Evolutionary conservation across 2,888 invertebrate genomes (phyloP).

Genomic region (Tipula confusa): DNA sequence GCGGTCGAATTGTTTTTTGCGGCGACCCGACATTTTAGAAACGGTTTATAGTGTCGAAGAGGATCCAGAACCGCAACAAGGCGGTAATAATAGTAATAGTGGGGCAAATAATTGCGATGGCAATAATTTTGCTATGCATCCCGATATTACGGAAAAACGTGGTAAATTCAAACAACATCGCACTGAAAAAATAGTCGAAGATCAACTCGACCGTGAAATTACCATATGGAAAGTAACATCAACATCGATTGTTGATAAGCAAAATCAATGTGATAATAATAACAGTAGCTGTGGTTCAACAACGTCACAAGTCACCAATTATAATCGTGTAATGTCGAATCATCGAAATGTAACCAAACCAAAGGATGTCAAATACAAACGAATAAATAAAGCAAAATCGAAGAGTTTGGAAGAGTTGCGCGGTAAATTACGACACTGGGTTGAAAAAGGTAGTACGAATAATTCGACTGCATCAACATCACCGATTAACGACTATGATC

Average conservation of each 20-base stretch:
- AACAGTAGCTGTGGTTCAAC: slow-evolving; percentile 34
- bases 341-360: slow-evolving; percentile 86
- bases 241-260: slow-evolving; percentile 34
- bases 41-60: slow-evolving; percentile 85
- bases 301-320: slow-evolving; percentile 63
- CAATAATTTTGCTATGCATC: slow-evolving; percentile 43
- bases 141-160: slow-evolving; percentile 55
- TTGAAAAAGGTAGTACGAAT: slow-evolving; percentile 62
- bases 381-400: slow-evolving; percentile 86
- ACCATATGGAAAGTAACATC: slow-evolving; percentile 34
- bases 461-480: not conserved
- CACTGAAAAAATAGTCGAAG: slow-evolving; percentile 47
- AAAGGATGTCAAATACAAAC: slow-evolving; percentile 85
- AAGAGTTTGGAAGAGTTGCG: slow-evolving; percentile 80
- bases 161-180: slow-evolving; percentile 50
- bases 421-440: slow-evolving; percentile 79
- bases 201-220: slow-evolving; percentile 45
- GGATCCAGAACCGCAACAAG: slow-evolving; percentile 59
- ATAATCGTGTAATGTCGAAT: slow-evolving; percentile 85
- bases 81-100: slow-evolving; percentile 48
- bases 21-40: slow-evolving; percentile 75
- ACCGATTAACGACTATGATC: not conserved
- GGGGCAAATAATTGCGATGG: slow-evolving; percentile 44
- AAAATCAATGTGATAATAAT: slow-evolving; percentile 26
- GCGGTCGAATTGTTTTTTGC: slow-evolving; percentile 71